These are phyloP conservation scores for Petroica traversi DNA, from an alignment of 2,113 vertebrate species.

Conservation along the genomic window DNA sequence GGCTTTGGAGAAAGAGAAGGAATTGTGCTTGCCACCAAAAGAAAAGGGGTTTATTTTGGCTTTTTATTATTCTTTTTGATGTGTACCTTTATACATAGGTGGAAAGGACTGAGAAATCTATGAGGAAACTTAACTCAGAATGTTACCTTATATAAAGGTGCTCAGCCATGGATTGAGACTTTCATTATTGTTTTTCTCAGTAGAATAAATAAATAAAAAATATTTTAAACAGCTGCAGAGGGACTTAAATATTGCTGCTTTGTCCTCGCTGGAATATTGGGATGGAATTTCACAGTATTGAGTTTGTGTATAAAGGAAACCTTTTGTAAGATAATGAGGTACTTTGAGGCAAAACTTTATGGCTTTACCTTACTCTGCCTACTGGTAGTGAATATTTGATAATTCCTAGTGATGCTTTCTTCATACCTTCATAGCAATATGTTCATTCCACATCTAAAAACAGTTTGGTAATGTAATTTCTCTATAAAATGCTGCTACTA, in stretches of 20 bases:
- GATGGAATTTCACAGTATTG: not conserved
- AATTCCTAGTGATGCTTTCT: constrained; percentile 29
- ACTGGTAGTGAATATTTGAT: constrained; percentile 6
- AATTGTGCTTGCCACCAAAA: not conserved
- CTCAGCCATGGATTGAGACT: not conserved
- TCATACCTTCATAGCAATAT: constrained; percentile 34
- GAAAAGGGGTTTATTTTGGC: not conserved
- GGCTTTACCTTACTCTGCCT: constrained; percentile 26
- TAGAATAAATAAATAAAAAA: not conserved
- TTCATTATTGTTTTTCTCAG: not conserved
- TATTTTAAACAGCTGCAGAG: not conserved
- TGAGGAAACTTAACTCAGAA: not conserved
- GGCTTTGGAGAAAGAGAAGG: not conserved
- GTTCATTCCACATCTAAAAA: not conserved
- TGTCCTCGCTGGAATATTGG: not conserved
- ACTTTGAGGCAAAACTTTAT: constrained; percentile 18
- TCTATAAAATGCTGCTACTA: constrained; percentile 41
- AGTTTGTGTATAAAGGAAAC: not conserved
- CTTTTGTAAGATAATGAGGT: not conserved
- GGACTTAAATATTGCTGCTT: not conserved
- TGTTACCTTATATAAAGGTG: not conserved
- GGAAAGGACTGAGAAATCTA: not conserved
- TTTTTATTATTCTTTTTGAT: not conserved
- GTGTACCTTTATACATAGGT: not conserved
- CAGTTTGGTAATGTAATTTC: constrained; percentile 35